Conservation (phyloP, 2,888 invertebrate genomes). For the Chrysina gloriosa region DNA sequence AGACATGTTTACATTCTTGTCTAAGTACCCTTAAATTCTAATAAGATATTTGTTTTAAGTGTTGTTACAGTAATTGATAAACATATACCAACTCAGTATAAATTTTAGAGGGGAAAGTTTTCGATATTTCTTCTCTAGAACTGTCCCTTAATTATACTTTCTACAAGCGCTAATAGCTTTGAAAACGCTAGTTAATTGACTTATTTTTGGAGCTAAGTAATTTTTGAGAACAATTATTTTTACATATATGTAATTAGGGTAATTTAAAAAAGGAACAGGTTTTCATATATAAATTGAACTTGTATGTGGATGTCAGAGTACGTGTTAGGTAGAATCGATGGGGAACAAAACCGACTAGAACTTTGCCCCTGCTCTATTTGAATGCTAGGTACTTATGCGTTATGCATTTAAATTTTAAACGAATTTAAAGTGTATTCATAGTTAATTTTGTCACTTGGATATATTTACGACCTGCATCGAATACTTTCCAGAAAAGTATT, state of each 20-base stretch:
- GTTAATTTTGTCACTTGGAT: too few relatives aligned
- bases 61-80: not conserved
- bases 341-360: not conserved
- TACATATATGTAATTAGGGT: conserved; percentile 20
- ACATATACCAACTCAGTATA: not conserved
- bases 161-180: conserved; percentile 29
- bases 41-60: not conserved
- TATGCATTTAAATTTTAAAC: too few relatives aligned
- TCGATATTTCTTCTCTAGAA: conserved; percentile 10
- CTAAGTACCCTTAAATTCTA: too few relatives aligned
- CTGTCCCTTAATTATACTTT: conserved; percentile 33
- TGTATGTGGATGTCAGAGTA: not conserved
- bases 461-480: too few relatives aligned
- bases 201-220: conserved; percentile 35
- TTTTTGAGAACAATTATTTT: conserved; percentile 33
- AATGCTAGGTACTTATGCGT: too few relatives aligned
- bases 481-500: too few relatives aligned
- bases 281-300: conserved; percentile 21
- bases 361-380: not conserved
- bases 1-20: too few relatives aligned
- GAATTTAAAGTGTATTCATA: too few relatives aligned
- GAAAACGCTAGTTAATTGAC: conserved; percentile 25
- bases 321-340: not conserved
- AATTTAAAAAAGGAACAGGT: conserved; percentile 19
- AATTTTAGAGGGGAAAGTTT: conserved; percentile 27